Percentiles rank a stretch among this genome's conserved stretches.
Conservation (phyloP, 2,888 invertebrate species). For the Pachydiplax longipennis region DNA sequence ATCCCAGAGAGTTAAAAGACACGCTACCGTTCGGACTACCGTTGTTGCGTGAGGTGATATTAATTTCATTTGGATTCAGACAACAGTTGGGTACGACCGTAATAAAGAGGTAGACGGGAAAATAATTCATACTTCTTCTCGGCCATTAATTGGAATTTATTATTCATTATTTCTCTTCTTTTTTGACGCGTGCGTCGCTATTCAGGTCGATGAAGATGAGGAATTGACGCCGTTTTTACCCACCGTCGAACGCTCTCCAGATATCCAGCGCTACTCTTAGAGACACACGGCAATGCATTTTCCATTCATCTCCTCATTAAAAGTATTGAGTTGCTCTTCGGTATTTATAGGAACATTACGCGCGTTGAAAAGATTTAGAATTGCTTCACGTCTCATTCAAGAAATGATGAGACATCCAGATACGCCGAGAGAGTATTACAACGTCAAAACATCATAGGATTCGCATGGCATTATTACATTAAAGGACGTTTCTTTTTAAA, state of each 20-base stretch:
- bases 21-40: conserved; percentile 42
- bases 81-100: background rate
- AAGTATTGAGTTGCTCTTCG: too few species aligned
- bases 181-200: background rate
- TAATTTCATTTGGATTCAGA: conserved; percentile 33
- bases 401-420: too few species aligned
- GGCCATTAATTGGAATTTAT: conserved; percentile 33
- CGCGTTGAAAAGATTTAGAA: too few species aligned
- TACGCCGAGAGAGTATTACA: too few species aligned
- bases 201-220: background rate
- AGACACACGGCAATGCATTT: too few species aligned
- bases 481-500: too few species aligned
- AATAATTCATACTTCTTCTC: conserved; percentile 5
- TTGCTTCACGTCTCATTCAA: too few species aligned
- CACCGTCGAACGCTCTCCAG: too few species aligned
- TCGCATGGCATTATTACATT: too few species aligned
- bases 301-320: too few species aligned
- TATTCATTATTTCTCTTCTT: conserved; percentile 26
- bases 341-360: too few species aligned
- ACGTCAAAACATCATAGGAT: too few species aligned
- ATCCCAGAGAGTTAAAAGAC: conserved; percentile 33
- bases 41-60: conserved; percentile 33
- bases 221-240: background rate
- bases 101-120: conserved; percentile 34
- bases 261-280: background rate